phyloP scores from a whole-genome alignment of 92 coral and sea anemone species.

The Epizoanthus illoricatus region DNA sequence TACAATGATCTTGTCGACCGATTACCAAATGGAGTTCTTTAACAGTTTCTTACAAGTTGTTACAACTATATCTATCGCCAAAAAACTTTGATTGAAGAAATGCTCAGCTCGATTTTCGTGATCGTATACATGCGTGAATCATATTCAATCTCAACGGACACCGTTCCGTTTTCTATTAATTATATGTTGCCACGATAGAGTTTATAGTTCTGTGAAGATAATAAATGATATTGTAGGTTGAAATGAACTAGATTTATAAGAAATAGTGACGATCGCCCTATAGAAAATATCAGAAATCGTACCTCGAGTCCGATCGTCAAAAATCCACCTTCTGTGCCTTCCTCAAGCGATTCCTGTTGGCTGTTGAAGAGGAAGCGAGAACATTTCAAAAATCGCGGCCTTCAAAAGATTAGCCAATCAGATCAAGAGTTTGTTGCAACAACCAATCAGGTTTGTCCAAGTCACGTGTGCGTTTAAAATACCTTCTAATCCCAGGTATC shows the following conservation, averaged over 20 bases:
- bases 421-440: neutral
- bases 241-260: neutral
- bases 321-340: neutral
- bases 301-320: neutral
- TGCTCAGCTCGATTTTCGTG: neutral
- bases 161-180: neutral
- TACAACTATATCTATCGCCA: neutral
- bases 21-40: neutral
- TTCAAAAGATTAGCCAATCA: slow-evolving; percentile 46
- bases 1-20: neutral
- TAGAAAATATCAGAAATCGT: neutral
- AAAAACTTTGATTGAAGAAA: neutral
- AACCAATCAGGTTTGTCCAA: slow-evolving; percentile 48
- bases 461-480: slow-evolving; percentile 54
- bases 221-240: neutral
- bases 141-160: slow-evolving; percentile 32
- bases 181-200: too few relatives aligned
- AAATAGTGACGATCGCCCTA: neutral
- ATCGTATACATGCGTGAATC: neutral
- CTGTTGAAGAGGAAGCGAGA: slow-evolving; percentile 11
- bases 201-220: neutral
- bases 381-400: slow-evolving; percentile 80
- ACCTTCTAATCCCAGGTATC: slow-evolving; percentile 14
- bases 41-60: neutral
- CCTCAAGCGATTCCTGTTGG: slow-evolving; percentile 1